Percentiles rank a stretch among this genome's conserved stretches.
Conservation (phyloP, 35 echinoderm and acorn worm genomes). For the Apostichopus japonicus region DNA sequence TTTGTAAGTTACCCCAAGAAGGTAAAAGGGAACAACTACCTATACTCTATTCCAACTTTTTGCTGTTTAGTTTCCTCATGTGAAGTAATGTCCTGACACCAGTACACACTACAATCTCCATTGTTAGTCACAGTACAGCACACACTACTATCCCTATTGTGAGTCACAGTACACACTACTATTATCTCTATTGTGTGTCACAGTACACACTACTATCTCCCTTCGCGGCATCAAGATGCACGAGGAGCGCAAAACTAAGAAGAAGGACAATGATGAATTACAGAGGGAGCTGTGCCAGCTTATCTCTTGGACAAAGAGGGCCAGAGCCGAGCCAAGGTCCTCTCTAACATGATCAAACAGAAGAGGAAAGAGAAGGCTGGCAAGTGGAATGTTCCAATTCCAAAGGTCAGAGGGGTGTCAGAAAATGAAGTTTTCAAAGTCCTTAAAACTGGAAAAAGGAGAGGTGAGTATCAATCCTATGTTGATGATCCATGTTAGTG, state of each 20-base stretch:
- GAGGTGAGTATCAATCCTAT: slow-evolving; percentile 59
- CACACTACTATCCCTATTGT: too few relatives aligned
- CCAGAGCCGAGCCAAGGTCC: slow-evolving; percentile 90
- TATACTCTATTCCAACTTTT: too few relatives aligned
- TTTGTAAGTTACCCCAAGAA: too few relatives aligned
- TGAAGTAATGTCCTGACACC: too few relatives aligned
- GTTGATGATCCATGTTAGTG: too few relatives aligned
- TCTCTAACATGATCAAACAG: slow-evolving; percentile 99
- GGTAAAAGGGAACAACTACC: too few relatives aligned
- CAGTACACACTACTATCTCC: too few relatives aligned
- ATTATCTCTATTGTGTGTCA: too few relatives aligned
- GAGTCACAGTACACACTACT: too few relatives aligned
- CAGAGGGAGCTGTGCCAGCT: slow-evolving; percentile 96
- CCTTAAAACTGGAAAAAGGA: slow-evolving; percentile 92
- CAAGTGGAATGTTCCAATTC: slow-evolving; percentile 97
- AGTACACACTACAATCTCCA: too few relatives aligned
- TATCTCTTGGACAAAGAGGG: slow-evolving; percentile 95
- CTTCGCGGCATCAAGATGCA: slow-evolving; percentile 84
- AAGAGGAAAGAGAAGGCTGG: slow-evolving; percentile 99
- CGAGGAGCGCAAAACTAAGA: slow-evolving; percentile 93
- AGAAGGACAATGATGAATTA: slow-evolving; percentile 86
- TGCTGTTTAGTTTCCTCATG: too few relatives aligned
- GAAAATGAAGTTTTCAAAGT: slow-evolving; percentile 98
- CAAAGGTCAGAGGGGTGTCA: slow-evolving; percentile 83
- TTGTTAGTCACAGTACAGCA: too few relatives aligned